Evolutionary conservation across 2,113 vertebrate genomes (phyloP), one percentile per base, ranked within the genome.

Genomic region (Platichthys flesus): DNA sequence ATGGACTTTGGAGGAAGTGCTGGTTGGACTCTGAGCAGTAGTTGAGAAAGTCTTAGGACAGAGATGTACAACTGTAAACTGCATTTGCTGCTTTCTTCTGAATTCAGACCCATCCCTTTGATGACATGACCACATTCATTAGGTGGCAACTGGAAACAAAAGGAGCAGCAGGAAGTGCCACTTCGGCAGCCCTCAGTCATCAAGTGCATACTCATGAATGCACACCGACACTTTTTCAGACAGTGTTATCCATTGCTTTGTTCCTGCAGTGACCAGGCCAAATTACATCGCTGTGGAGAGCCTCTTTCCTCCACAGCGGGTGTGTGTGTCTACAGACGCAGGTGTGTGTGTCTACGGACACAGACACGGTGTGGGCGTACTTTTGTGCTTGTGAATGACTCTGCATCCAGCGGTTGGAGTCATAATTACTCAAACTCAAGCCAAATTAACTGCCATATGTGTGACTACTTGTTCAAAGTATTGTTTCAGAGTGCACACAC

Each of bases 211-310:
- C 24, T 42, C 31, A 52, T 15, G n/a, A 42, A 42, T 1, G 9
- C 23, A 61, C 60, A 52, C 58, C 74, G 37, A 75, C 69, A 57
- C 69, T 37, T 85, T 78, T 89, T 73, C 67, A 85, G 89, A 78
- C 84, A 88, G 70, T 69, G 74, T 79, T 87, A 81, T 89, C 84
- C 84, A 90, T 91, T 87, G 83, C 62, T 70, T 37, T 37, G 1
- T 79, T 74, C 82, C 81, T 74, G 84, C 88, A 82, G 85, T 81
- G 87, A 82, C 88, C 81, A 51, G 77, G 70, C 82, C 84, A 91
- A 87, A 91, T 90, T 88, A 90, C 82, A 62, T 55, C 21, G 26
- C 78, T 74, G 78, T 81, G 61, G 79, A 89, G 85, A 89, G 81
- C 65, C 84, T 86, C 66, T 85, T 81, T 64, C n/a, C 73, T 64